A percentile compares a stretch with the other conserved stretches of the same genome.
Conservation (phyloP, 1,140 invertebrate species). For the Danaus melanippus region DNA sequence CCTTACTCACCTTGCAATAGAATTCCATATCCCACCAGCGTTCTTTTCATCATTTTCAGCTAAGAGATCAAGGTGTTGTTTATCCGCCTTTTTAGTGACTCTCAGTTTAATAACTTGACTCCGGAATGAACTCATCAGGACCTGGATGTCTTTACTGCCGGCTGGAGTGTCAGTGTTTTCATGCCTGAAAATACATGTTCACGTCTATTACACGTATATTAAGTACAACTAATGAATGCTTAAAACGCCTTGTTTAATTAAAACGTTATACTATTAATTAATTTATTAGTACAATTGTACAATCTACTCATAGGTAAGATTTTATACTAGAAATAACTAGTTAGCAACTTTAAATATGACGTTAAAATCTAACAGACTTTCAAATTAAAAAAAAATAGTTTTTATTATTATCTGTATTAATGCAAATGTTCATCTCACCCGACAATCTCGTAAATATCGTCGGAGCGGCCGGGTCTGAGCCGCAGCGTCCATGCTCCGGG, state of each 20-base stretch:
- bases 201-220: no score
- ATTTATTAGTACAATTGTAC: no score
- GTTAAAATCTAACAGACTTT: no score
- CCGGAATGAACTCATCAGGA: constrained; percentile 90
- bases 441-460: constrained; percentile 93
- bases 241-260: no score
- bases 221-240: no score
- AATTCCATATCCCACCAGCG: constrained; percentile 90
- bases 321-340: no score
- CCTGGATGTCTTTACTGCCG: constrained; percentile 82
- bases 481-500: constrained; percentile 95
- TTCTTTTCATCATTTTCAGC: constrained; percentile 82
- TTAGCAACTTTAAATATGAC: no score
- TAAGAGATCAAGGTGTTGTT: constrained; percentile 87
- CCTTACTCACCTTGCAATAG: constrained; percentile 85
- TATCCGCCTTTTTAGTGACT: constrained; percentile 92
- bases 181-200: constrained; percentile 70
- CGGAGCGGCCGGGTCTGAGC: constrained; percentile 91
- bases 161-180: constrained; percentile 82
- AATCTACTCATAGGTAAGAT: no score
- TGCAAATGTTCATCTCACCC: constrained; percentile 62
- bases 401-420: no score
- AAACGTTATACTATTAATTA: no score
- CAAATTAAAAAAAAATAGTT: no score
- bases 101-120: constrained; percentile 93